Base-by-base conservation (phyloP, 1,140 invertebrate genomes). In the Pseudomyrmex gracilis region DNA sequence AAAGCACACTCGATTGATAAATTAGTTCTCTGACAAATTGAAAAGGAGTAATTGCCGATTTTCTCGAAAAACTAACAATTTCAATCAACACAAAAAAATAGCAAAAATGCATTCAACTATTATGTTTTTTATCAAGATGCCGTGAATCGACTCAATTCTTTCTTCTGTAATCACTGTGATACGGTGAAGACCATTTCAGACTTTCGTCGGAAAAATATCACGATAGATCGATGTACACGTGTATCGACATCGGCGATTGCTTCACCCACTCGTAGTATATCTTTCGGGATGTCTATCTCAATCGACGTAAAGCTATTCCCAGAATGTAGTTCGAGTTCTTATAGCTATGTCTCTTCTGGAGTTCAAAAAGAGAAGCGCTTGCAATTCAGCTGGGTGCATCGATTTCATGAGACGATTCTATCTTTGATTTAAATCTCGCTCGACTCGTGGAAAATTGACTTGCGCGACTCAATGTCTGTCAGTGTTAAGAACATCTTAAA, bases 391-490 rank as follows among this genome's bases (percentile, higher is more conserved):
- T 45, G 66, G 47, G 7, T 20, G 20, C 24, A 2, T 7, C 17
- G 12, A 57, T 45, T 68, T 17, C 13, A 17, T 13, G 34, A 20
- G n/a, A 76, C 43, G 60, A 49, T n/a, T 76, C 34, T 53, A 9
- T 45, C 85, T 85, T 82, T 85, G 84, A 85, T 63, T 86, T 55
- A 68, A 85, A 86, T 86, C 84, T 85, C 74, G 49, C 34, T 61
- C 20, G 55, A 51, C 43, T 22, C 22, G 20, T 10, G n/a, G 58
- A 55, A 68, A 82, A 86, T 85, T 85, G 74, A 73, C 67, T 82
- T 57, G 20, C 34, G 17, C 49, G 24, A 17, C 8, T 64, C 57
- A 24, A 4, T 17, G 10, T 9, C 8, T 7, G 2, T 47, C 15
- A 7, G 24, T 53, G 10, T 22, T 57, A 70, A 67, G 47, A 43